Evolutionary conservation across 2,888 invertebrate genomes (phyloP), one percentile per base, ranked within the genome.

Genomic region (Drosophila hamatofila): DNA sequence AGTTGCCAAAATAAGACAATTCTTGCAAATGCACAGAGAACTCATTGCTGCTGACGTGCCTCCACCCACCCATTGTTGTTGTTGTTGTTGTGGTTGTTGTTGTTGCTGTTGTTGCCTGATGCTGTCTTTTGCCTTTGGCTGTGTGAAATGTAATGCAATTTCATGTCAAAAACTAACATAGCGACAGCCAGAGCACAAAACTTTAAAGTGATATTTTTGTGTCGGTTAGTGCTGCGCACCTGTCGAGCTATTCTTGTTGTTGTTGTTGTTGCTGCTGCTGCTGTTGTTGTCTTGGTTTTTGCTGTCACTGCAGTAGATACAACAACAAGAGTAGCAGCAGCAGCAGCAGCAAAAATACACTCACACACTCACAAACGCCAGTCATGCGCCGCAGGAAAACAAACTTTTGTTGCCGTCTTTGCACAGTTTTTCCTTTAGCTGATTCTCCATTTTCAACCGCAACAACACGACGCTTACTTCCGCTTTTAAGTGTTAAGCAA

Each of bases 191-290:
- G 76, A 64, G 76, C 62, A 72, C 66, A 48, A 78, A 84, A 84
- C 90, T 84, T 84, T 90, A 84, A 84, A 88, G 89, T 90, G 84
- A 84, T 84, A 90, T 84, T 84, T 86, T 90, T 90, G 90, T 90
- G 83, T 80, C 69, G 78, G 89, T 83, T 88, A 56, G 80, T 66
- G 70, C 48, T 76, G 87, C 68, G 74, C 83, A 84, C 90, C 90
- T 83, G 90, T 72, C 88, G 60, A 67, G 69, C 48, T 67, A 52
- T 61, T 70, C 67, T 52, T 71, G 78, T 3, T 39, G 37, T 37
- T 37, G 35, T 16, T 33, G 12, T 12, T 33, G 33, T 27, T 25
- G 4, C 4, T 30, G 67, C 46, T 67, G 54, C 58, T 67, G 44
- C 51, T 75, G 65, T 42, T 79, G 71, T 66, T 80, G 71, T 71